Base-by-base conservation (phyloP, 2,113 vertebrate species). In the Channa maculata region DNA sequence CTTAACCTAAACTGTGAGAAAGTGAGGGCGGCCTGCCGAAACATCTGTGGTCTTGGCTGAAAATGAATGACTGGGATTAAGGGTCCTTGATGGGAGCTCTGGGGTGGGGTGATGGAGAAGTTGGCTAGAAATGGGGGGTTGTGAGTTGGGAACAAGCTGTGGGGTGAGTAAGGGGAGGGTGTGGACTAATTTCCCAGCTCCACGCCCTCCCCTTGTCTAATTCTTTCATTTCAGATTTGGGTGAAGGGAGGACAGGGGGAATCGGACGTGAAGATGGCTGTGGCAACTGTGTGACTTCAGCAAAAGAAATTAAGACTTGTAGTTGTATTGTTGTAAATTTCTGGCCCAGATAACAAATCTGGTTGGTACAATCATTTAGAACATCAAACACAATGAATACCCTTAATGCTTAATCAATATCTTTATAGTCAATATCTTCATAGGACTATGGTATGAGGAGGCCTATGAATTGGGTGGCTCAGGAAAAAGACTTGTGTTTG, bases 41-140 rank as follows among this genome's bases (percentile, higher is more conserved):
- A 88, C 80, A 88, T 89, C 75, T 90, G 89, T 81, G 80, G 75
- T 83, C 58, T 88, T 89, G 86, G 90, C 81, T 68, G 51, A 71
- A 75, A 88, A 81, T 80, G 67, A 85, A 85, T 71, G 79, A 74
- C 70, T 69, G 73, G 86, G 84, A 86, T 90, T 86, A 84, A 71
- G 41, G 39, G 41, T 76, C 58, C 51, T 73, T 77, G 61, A 74
- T 70, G 62, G 58, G 54, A 71, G 54, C 61, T 80, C 54, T 79
- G 79, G 68, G 65, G 63, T 65, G 69, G 72, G 69, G 66, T 76
- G 64, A 72, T 43, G 12, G 57, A 77, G 62, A 72, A 58, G 9
- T 81, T 83, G 67, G 64, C 66, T 37, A 59, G 33, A 43, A 38
- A 48, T 8, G 5, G 49, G 12, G 41, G 54, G 58, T 65, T 71